phyloP scores from a whole-genome alignment of 1,140 invertebrate species.

The Halyomorpha halys region DNA sequence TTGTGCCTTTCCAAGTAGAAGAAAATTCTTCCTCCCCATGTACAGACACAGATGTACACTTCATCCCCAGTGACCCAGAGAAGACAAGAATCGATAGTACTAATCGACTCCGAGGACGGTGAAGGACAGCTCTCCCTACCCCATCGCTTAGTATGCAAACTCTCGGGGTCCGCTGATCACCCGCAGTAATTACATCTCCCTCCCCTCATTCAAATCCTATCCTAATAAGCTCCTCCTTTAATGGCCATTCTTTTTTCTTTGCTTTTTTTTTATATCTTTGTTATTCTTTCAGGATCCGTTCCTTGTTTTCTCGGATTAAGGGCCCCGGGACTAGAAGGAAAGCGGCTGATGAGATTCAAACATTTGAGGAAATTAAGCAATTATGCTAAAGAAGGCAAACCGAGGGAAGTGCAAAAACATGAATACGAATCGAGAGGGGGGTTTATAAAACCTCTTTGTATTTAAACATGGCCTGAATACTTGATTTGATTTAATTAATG shows the following conservation, averaged over 20 bases:
- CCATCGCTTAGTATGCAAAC: not conserved
- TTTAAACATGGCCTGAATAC: too few species aligned
- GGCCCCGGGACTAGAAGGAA: not conserved
- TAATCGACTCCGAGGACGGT: too few species aligned
- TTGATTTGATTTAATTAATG: too few species aligned
- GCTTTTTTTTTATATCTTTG: not conserved
- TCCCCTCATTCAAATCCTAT: too few species aligned
- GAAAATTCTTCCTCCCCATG: too few species aligned
- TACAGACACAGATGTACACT: too few species aligned
- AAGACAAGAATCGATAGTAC: too few species aligned
- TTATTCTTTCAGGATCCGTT: not conserved
- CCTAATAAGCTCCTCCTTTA: not conserved
- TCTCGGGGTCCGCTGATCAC: not conserved
- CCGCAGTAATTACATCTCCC: not conserved
- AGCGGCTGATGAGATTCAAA: slow-evolving; percentile 11
- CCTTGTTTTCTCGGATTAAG: not conserved
- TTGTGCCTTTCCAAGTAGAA: too few species aligned
- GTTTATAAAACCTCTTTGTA: not conserved
- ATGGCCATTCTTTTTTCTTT: not conserved
- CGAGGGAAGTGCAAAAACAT: slow-evolving; percentile 7
- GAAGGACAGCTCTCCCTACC: too few species aligned
- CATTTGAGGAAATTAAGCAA: slow-evolving; percentile 12
- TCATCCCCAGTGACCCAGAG: too few species aligned
- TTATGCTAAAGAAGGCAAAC: slow-evolving; percentile 5
- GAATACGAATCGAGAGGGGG: slow-evolving; percentile 1